Conservation (phyloP, 2,888 invertebrate species). For the Dolomedes plantarius region DNA sequence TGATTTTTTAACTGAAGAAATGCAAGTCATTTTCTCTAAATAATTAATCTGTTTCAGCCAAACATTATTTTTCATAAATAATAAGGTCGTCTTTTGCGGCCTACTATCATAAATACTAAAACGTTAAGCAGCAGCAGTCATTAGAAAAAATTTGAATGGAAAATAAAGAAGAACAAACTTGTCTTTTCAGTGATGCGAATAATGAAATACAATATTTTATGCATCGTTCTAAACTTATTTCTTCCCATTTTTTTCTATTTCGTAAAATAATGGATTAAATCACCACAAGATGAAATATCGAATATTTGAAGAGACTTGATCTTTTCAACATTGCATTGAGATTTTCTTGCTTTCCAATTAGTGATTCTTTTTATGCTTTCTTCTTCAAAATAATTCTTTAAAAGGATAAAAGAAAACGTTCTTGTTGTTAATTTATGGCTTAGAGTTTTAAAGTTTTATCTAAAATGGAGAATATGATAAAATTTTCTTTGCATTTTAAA, state of each 20-base stretch:
- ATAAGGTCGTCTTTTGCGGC: neutral
- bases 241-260: neutral
- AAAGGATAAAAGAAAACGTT: conserved; percentile 6
- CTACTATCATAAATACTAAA: neutral
- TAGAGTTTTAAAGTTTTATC: conserved; percentile 9
- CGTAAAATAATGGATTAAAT: conserved; percentile 12
- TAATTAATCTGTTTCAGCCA: neutral
- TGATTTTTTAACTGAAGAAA: neutral
- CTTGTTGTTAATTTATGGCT: conserved; percentile 16
- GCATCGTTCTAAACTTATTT: neutral
- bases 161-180: neutral
- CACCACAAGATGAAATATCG: conserved; percentile 16
- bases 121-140: neutral
- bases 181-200: conserved; percentile 12
- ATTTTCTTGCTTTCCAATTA: conserved; percentile 13
- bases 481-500: conserved; percentile 11
- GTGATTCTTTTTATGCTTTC: conserved; percentile 10
- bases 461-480: conserved; percentile 1
- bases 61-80: conserved; percentile 1
- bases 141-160: conserved; percentile 1
- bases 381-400: conserved; percentile 7
- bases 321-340: neutral
- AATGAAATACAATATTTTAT: conserved; percentile 14
- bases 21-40: neutral
- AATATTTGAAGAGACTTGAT: conserved; percentile 16